phyloP scores from a whole-genome alignment of 1,140 invertebrate species.

The Scylla paramamosain region DNA sequence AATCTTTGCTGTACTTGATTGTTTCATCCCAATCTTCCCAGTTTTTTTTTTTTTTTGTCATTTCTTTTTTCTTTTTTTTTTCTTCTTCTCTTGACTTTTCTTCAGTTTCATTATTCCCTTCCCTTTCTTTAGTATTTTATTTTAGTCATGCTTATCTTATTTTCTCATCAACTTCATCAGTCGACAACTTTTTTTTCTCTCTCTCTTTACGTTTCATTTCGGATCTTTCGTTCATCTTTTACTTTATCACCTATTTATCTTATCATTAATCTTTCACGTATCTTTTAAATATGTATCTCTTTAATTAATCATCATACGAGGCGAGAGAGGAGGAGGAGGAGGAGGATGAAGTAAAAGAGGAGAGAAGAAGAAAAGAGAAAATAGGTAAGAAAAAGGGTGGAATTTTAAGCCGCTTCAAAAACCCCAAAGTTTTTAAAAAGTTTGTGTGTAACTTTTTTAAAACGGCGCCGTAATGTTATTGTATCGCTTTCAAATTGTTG shows the following conservation, averaged over 20 bases:
- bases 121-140: neutral
- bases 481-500: slow-evolving; percentile 14
- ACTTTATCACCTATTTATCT: neutral
- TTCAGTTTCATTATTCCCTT: neutral
- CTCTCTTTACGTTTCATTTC: neutral
- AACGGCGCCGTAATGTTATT: neutral
- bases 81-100: neutral
- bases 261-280: neutral
- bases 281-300: neutral
- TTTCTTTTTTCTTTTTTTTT: neutral
- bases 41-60: neutral
- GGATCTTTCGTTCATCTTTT: neutral
- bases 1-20: neutral
- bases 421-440: neutral
- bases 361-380: neutral
- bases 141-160: neutral
- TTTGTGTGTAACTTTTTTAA: neutral
- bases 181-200: neutral
- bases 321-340: neutral
- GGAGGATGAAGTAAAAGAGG: neutral
- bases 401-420: neutral
- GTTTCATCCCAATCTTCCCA: neutral
- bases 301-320: neutral
- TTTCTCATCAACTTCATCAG: neutral
- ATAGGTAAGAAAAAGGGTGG: neutral